Conservation (phyloP, 1,140 invertebrate genomes). For the Drosophila ananassae region DNA sequence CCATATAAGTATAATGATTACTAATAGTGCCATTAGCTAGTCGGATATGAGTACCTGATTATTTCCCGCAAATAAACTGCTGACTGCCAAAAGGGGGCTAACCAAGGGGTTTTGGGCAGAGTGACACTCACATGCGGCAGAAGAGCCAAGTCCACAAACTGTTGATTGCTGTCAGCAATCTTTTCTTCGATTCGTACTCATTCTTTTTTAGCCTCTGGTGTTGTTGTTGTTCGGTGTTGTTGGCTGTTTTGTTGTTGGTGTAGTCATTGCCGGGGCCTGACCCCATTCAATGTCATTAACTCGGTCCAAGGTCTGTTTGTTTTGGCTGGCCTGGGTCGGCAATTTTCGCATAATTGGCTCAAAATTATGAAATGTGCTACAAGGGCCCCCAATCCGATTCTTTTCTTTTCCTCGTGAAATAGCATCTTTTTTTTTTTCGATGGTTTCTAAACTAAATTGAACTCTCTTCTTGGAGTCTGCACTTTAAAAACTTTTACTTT, state of each 20-base stretch:
- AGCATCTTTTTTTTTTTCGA: constrained; percentile 36
- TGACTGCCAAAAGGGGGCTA: constrained; percentile 18
- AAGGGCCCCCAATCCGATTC: constrained; percentile 19
- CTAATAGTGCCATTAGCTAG: not conserved
- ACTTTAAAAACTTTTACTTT: constrained; percentile 2
- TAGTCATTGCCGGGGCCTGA: constrained; percentile 46
- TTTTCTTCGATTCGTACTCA: constrained; percentile 36
- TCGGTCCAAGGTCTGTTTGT: constrained; percentile 75
- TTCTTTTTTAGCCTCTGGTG: constrained; percentile 13
- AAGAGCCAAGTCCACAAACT: constrained; percentile 50
- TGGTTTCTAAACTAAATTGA: constrained; percentile 55
- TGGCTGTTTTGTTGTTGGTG: constrained; percentile 36
- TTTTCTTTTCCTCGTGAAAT: constrained; percentile 10
- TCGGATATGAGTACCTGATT: constrained; percentile 9
- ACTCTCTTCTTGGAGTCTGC: constrained; percentile 39
- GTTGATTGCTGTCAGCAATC: constrained; percentile 75
- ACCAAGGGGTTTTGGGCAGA: constrained; percentile 19
- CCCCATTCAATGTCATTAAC: constrained; percentile 81
- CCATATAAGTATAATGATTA: too few species aligned
- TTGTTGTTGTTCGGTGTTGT: constrained; percentile 28
- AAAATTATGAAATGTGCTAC: constrained; percentile 76
- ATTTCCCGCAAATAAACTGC: constrained; percentile 22
- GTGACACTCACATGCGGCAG: constrained; percentile 47
- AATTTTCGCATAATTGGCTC: constrained; percentile 76
- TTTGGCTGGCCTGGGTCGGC: constrained; percentile 39